phyloP scores from a whole-genome alignment of 2,888 invertebrate genomes.

The Temnothorax ravouxi region DNA sequence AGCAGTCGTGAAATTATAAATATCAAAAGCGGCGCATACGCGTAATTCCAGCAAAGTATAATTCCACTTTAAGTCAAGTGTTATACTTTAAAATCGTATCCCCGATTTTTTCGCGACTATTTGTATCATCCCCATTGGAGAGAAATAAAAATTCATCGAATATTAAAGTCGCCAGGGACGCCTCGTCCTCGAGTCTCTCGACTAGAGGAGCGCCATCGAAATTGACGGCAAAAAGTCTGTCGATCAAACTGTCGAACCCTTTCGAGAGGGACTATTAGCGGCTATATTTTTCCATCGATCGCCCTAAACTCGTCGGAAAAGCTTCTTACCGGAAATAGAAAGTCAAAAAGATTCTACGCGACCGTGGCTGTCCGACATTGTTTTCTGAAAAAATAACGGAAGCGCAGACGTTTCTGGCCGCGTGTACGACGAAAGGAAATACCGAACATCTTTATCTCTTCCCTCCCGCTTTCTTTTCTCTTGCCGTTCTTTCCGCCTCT shows the following conservation, averaged over 20 bases:
- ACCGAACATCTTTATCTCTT: constrained; percentile 68
- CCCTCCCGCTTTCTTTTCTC: constrained; percentile 30
- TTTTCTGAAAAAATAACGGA: constrained; percentile 73
- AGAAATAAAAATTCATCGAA: constrained; percentile 52
- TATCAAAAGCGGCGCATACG: background rate
- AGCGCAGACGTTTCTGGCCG: constrained; percentile 54
- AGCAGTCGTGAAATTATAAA: background rate
- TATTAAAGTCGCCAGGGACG: constrained; percentile 47
- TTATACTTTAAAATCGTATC: constrained; percentile 23
- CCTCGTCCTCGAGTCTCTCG: constrained; percentile 37
- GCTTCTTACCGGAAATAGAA: constrained; percentile 56
- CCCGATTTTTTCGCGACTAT: constrained; percentile 10
- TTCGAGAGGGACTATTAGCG: constrained; percentile 54
- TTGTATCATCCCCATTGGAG: constrained; percentile 8
- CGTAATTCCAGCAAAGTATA: background rate
- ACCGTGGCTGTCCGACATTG: constrained; percentile 51
- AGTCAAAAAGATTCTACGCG: constrained; percentile 50
- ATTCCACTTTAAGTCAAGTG: constrained; percentile 17
- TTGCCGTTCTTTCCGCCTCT: constrained; percentile 43
- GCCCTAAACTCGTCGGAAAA: constrained; percentile 24
- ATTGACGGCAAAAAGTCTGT: constrained; percentile 57
- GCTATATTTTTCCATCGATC: constrained; percentile 59
- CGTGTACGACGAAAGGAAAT: constrained; percentile 60
- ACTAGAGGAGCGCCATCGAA: constrained; percentile 56
- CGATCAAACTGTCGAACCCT: constrained; percentile 54